Evolutionary conservation across 2,113 vertebrate species (phyloP).

Genomic region (Larimichthys polyactis): DNA sequence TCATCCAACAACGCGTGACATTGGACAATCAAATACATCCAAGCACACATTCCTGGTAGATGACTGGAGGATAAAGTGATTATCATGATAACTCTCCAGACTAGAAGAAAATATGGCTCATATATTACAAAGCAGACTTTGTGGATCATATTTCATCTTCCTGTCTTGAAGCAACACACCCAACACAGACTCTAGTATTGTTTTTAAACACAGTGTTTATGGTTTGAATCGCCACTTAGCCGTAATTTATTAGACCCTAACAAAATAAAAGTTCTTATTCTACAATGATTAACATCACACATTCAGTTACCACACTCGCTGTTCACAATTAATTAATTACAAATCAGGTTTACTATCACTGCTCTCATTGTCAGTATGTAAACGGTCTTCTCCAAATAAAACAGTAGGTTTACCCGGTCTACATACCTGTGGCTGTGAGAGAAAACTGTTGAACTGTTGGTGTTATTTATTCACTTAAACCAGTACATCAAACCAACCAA

Average conservation of each 20-base stretch:
- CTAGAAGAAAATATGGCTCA: neutral
- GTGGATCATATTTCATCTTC: neutral
- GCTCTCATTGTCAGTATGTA: neutral
- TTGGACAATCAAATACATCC: neutral
- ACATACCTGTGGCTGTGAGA: neutral
- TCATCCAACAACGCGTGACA: neutral
- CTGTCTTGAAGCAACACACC: neutral
- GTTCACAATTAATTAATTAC: too few relatives aligned
- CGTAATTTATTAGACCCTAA: neutral
- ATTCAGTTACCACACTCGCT: neutral
- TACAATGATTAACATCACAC: neutral
- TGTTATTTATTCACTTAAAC: neutral
- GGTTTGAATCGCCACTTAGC: neutral
- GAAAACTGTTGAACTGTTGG: neutral
- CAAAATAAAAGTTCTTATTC: neutral
- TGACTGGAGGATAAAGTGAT: neutral
- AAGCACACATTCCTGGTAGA: constrained; percentile 1
- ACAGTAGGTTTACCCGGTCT: neutral
- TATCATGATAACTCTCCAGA: neutral
- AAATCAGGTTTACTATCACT: neutral
- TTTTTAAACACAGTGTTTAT: neutral
- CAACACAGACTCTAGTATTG: neutral
- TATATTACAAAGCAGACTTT: neutral
- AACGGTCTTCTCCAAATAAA: neutral
- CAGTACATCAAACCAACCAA: neutral